Evolutionary conservation across 2,113 vertebrate species (phyloP).

Genomic region (Pseudorhombus dupliciocellatus): DNA sequence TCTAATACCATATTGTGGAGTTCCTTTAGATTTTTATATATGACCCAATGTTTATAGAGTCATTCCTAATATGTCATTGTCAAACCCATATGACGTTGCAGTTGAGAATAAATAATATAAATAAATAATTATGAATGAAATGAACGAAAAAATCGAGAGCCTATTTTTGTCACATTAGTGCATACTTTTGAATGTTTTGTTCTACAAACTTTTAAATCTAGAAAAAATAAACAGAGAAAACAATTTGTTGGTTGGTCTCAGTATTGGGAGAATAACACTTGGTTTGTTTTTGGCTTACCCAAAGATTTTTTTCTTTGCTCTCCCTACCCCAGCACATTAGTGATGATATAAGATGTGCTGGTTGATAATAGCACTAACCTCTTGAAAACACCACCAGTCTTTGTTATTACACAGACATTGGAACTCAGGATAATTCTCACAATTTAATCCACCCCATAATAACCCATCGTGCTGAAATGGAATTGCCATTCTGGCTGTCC

Average conservation of each 20-base stretch:
- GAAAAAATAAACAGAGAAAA: too few relatives aligned
- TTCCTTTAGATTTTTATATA: too few relatives aligned
- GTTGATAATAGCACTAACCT: slow-evolving; percentile 6
- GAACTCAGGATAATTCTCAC: slow-evolving; percentile 21
- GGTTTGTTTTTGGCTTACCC: background rate
- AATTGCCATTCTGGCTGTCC: slow-evolving; percentile 13
- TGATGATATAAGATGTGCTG: background rate
- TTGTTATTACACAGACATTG: background rate
- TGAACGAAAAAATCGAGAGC: too few relatives aligned
- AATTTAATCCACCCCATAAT: slow-evolving; percentile 27
- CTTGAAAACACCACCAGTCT: background rate
- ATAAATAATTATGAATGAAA: too few relatives aligned
- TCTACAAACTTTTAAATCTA: too few relatives aligned
- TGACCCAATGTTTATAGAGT: too few relatives aligned
- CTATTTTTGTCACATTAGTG: too few relatives aligned
- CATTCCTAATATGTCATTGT: too few relatives aligned
- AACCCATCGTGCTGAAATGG: slow-evolving; percentile 38
- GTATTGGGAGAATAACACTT: background rate
- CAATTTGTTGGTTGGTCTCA: too few relatives aligned
- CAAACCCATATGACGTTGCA: too few relatives aligned
- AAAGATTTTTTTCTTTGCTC: background rate
- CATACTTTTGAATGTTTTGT: too few relatives aligned
- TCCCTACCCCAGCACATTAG: background rate
- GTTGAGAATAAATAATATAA: too few relatives aligned
- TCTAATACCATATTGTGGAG: background rate